These are phyloP conservation scores for Salvelinus namaycush DNA, from an alignment of 2,113 vertebrate genomes.

Conservation along the genomic window DNA sequence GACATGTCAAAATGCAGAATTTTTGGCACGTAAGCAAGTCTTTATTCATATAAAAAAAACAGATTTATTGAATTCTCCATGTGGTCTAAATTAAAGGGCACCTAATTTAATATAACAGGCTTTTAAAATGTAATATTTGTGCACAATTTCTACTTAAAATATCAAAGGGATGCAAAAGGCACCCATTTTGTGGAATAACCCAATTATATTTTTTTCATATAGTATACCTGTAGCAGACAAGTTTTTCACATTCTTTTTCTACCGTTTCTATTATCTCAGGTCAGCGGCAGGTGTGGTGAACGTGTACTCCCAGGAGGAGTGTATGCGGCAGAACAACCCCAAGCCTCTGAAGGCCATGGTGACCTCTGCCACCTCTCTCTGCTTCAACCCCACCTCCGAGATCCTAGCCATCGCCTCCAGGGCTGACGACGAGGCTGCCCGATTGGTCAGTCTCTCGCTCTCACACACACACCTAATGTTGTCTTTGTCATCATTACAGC, in stretches of 20 bases:
- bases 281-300: constrained; percentile 91
- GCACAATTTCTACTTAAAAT: no score
- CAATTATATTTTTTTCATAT: no score
- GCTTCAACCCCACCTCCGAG: constrained; percentile 87
- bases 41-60: no score
- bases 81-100: no score
- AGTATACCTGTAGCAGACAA: no score
- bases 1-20: no score
- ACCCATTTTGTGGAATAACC: neutral
- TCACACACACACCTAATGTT: neutral
- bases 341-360: constrained; percentile 86
- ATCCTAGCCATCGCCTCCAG: constrained; percentile 88
- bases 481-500: neutral
- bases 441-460: constrained; percentile 77
- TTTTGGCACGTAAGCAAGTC: no score
- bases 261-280: constrained; percentile 52
- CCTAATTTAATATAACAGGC: no score
- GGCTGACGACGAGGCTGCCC: constrained; percentile 80
- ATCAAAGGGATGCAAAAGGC: neutral
- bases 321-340: constrained; percentile 78
- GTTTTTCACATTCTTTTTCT: neutral
- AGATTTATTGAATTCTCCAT: no score
- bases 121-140: no score
- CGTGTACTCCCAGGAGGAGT: constrained; percentile 84
- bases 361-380: constrained; percentile 81